Percentiles rank a stretch among this genome's conserved stretches.
These are phyloP conservation scores for Oryctes rhinoceros DNA, from an alignment of 1,140 invertebrate species.

Conservation along the genomic window DNA sequence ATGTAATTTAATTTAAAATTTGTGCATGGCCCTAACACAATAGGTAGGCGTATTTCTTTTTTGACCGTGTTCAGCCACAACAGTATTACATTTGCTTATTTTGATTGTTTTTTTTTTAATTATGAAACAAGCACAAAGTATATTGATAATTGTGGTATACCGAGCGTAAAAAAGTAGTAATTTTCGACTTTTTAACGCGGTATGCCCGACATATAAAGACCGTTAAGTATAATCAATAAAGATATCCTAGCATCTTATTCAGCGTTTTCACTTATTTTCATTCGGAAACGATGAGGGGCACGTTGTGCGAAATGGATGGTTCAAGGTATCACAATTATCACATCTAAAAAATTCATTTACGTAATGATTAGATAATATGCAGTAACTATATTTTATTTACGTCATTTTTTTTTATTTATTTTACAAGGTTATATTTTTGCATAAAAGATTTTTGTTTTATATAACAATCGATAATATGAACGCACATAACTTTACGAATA, in stretches of 20 bases:
- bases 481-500: too few relatives aligned
- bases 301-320: slow-evolving; percentile 28
- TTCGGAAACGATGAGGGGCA: neutral
- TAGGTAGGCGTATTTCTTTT: too few relatives aligned
- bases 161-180: neutral
- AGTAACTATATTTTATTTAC: neutral
- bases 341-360: slow-evolving; percentile 12
- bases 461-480: too few relatives aligned
- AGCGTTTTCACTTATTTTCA: neutral
- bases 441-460: too few relatives aligned
- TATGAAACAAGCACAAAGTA: neutral
- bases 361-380: neutral
- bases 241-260: neutral
- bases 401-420: neutral
- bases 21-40: too few relatives aligned
- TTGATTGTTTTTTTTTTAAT: neutral
- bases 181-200: neutral
- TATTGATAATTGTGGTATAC: neutral
- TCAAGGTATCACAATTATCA: slow-evolving; percentile 31
- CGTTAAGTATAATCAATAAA: neutral
- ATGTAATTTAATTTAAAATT: too few relatives aligned
- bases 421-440: too few relatives aligned
- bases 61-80: too few relatives aligned
- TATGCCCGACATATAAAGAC: neutral
- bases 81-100: neutral